Base-by-base conservation (phyloP, 2,113 vertebrate genomes). In the human region DNA sequence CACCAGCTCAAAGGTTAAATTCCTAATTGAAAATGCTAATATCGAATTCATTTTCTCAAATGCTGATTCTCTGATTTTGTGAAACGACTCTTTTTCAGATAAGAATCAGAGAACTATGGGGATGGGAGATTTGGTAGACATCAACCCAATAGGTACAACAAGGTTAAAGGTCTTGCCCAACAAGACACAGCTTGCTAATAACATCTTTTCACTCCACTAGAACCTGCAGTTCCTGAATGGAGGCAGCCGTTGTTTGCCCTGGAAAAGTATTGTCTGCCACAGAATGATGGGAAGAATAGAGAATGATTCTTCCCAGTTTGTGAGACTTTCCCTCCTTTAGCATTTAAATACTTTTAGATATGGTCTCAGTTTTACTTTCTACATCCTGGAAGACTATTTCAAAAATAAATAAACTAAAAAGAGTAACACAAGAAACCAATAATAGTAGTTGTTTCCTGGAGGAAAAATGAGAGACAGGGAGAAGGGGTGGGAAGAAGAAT, bases 1-100 rank as follows among this genome's bases (percentile, higher is more conserved):
- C 40, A 96, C 97, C 98, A 98, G 90, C 98, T 98, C 96, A 98
- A 98, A 98, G 98, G 98, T 98, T 98, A 98, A 98, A 98, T 97
- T 98, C 95, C 97, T 98, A 97, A 98, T 98, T 98, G 98, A 97
- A 99, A 99, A 99, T 99, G 98, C 98, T 99, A 99, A 98, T 97
- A 98, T 86, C 66, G 81, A 98, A 99, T 98, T 98, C 98, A 98
- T 99, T 99, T 98, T 98, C 97, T 98, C 91, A 97, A 95, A 97
- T 78, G 87, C 97, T 98, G 96, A 45, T 98, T 98, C 93, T 96
- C 96, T 98, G 96, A 98, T 98, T 99, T 98, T 98, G 98, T 98
- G 95, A 98, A 99, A 98, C 82, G 75, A 85, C 12, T 85, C 75
- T 83, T 48, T 88, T 97, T 91, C 50, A 89, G 70, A 83, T 89